These are phyloP conservation scores for Bostrychus sinensis DNA, from an alignment of 2,113 vertebrate genomes.

Conservation along the genomic window DNA sequence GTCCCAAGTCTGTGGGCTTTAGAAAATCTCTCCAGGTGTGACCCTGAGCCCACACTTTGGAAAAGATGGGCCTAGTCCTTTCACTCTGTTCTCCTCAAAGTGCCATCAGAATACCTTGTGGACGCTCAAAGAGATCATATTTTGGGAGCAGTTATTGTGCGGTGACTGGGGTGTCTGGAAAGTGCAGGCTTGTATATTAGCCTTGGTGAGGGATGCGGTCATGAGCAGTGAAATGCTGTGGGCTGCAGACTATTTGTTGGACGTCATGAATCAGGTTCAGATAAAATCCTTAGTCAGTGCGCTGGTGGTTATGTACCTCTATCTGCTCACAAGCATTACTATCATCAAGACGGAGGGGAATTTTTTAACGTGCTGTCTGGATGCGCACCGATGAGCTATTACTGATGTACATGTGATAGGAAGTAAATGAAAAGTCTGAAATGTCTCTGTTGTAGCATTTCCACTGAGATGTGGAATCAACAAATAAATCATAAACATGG, in stretches of 20 bases:
- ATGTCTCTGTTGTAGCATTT: background rate
- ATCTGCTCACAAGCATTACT: background rate
- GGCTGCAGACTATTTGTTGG: constrained; percentile 4
- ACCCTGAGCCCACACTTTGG: background rate
- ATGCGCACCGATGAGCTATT: constrained; percentile 3
- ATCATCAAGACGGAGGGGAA: background rate
- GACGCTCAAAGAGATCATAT: background rate
- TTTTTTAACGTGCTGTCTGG: background rate
- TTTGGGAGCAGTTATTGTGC: constrained; percentile 5
- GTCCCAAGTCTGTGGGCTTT: background rate
- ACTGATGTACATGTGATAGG: background rate
- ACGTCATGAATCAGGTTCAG: constrained; percentile 1
- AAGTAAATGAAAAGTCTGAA: constrained; percentile 2
- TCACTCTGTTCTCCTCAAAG: background rate
- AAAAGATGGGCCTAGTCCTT: background rate
- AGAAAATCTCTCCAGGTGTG: background rate
- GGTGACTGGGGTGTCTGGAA: background rate
- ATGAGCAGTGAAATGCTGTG: constrained; percentile 3
- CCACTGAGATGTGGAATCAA: background rate
- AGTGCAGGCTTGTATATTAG: background rate
- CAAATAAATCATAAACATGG: too few relatives aligned
- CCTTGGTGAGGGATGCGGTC: constrained; percentile 5
- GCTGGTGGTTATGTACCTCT: background rate
- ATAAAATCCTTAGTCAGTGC: constrained; percentile 5
- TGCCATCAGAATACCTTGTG: background rate